A percentile compares a stretch with the other conserved stretches of the same genome.
Conservation (phyloP, 1,140 invertebrate genomes). For the Macrocentrus cingulum region DNA sequence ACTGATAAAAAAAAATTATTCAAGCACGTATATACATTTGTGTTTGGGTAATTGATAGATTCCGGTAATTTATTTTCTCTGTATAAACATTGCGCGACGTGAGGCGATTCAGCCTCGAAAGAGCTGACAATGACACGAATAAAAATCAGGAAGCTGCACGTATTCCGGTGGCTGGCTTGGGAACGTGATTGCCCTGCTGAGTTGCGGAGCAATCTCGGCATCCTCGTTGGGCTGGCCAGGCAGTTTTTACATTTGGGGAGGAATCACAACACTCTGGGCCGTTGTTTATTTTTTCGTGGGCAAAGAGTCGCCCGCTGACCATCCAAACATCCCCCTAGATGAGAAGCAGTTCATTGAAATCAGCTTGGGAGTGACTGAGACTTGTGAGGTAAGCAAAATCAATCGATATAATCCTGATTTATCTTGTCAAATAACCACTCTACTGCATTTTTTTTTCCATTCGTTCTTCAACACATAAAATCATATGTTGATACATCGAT, state of each 20-base stretch:
- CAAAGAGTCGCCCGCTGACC: conserved; percentile 59
- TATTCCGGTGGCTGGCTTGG: conserved; percentile 64
- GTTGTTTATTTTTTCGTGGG: conserved; percentile 49
- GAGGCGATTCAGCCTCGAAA: too few species aligned
- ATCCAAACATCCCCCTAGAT: conserved; percentile 46
- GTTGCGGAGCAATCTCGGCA: conserved; percentile 63
- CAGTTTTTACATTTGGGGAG: conserved; percentile 65
- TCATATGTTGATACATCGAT: too few species aligned
- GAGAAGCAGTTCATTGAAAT: conserved; percentile 57
- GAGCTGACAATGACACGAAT: too few species aligned
- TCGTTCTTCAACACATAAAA: too few species aligned
- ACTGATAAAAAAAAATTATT: too few species aligned
- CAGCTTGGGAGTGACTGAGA: conserved; percentile 56
- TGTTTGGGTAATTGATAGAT: too few species aligned
- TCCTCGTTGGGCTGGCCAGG: conserved; percentile 65
- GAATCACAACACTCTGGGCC: conserved; percentile 44
- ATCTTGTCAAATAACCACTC: too few species aligned
- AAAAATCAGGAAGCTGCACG: conserved; percentile 43
- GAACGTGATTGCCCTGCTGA: conserved; percentile 65
- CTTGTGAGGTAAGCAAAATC: conserved; percentile 46
- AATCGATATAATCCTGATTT: too few species aligned
- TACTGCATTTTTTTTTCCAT: too few species aligned
- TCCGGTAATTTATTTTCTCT: too few species aligned
- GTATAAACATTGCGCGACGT: too few species aligned
- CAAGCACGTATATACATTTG: too few species aligned